phyloP scores from a whole-genome alignment of 1,140 invertebrate species.

The Nymphalis io region DNA sequence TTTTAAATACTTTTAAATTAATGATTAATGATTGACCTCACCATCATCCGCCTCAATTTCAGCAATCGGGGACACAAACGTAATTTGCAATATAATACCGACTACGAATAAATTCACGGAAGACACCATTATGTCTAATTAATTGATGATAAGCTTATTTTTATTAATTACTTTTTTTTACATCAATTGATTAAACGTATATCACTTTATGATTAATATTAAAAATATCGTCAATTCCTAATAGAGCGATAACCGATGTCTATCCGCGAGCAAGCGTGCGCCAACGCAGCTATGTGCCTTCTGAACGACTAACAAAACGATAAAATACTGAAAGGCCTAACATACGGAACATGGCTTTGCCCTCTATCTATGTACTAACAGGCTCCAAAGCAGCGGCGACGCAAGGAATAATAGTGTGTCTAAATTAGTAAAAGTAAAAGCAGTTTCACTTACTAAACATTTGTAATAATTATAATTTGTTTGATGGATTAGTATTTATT shows the following conservation, averaged over 20 bases:
- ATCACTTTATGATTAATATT: constrained; percentile 22
- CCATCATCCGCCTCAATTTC: constrained; percentile 70
- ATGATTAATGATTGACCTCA: constrained; percentile 45
- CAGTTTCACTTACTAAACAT: background rate
- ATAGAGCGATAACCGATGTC: constrained; percentile 23
- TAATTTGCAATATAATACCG: constrained; percentile 62
- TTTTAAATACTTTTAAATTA: background rate
- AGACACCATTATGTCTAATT: constrained; percentile 32
- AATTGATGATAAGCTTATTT: constrained; percentile 15
- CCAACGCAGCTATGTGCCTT: constrained; percentile 45
- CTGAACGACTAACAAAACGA: constrained; percentile 52
- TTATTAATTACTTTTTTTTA: constrained; percentile 23
- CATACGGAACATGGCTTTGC: constrained; percentile 16
- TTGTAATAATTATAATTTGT: background rate
- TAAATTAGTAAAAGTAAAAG: constrained; percentile 12
- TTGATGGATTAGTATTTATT: too few species aligned
- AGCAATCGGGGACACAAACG: constrained; percentile 61
- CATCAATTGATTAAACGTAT: constrained; percentile 19
- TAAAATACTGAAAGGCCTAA: constrained; percentile 38
- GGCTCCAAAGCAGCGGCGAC: background rate
- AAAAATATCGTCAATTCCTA: constrained; percentile 28
- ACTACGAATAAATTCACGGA: constrained; percentile 55
- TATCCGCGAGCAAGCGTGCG: constrained; percentile 40
- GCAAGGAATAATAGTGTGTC: background rate
- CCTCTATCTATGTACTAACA: constrained; percentile 12